Percentiles rank a stretch among this genome's conserved stretches.
phyloP scores from a whole-genome alignment of 2,888 invertebrate genomes.

The Drosophila atripex region DNA sequence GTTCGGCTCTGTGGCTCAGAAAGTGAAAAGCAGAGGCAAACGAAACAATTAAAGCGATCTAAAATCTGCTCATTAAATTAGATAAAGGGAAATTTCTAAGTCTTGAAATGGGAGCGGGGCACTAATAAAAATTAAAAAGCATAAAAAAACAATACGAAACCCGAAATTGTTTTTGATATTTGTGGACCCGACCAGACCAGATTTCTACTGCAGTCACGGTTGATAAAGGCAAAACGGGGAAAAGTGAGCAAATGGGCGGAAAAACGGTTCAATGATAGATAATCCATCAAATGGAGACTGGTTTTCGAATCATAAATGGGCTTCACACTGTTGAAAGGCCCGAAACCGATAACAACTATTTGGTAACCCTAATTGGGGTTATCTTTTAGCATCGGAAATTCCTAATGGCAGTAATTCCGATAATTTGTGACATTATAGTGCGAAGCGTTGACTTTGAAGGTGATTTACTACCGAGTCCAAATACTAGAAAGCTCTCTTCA shows the following conservation, averaged over 20 bases:
- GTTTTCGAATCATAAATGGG: conserved; percentile 14
- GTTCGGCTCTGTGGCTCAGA: conserved; percentile 62
- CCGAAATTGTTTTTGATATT: conserved; percentile 24
- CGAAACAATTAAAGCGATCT: conserved; percentile 70
- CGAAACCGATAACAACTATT: conserved; percentile 23
- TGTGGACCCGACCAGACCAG: conserved; percentile 26
- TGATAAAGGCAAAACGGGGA: conserved; percentile 22
- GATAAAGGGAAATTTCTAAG: conserved; percentile 69
- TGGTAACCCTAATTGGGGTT: conserved; percentile 23
- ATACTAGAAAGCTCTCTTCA: conserved; percentile 4
- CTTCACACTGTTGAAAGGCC: conserved; percentile 12
- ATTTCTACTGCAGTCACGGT: conserved; percentile 42
- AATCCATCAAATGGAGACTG: conserved; percentile 34
- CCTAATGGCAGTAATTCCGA: conserved; percentile 21
- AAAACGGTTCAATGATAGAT: conserved; percentile 27
- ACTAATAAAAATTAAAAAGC: conserved; percentile 66
- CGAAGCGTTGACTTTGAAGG: conserved; percentile 2
- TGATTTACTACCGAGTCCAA: conserved; percentile 5
- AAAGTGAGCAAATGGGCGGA: conserved; percentile 23
- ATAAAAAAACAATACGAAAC: conserved; percentile 49
- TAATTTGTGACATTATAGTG: conserved; percentile 20
- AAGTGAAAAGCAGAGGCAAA: conserved; percentile 64
- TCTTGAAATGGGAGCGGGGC: conserved; percentile 39
- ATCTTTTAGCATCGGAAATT: conserved; percentile 19
- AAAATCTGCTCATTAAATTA: conserved; percentile 65